Evolutionary conservation across 2,888 invertebrate species (phyloP), one percentile per base, ranked within the genome.

Genomic region (Agriotes lineatus): DNA sequence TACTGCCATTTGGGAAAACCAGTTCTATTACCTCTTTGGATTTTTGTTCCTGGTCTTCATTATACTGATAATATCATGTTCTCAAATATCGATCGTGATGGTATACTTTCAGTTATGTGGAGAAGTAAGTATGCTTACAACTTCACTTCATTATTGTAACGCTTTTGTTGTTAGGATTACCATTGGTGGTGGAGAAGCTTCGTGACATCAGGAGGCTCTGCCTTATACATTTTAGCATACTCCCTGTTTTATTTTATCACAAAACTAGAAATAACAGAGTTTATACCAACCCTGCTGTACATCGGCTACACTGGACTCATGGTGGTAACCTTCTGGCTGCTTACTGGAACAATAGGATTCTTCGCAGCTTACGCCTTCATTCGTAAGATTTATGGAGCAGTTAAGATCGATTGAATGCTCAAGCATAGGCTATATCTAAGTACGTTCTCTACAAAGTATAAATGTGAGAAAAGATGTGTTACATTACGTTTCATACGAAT

Each of bases 161-260:
- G 19, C 3, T 50, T 14, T 30, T 33, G 7, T 50, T 30, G 88
- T 89, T 83, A 97, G 96, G 97, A 98, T 84, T 98, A 99, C 84
- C 95, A 97, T 80, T 99, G 99, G 99, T 99, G 98, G 98, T 99
- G 99, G 99, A 89, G 97, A 81, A 96, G 97, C 81, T 96, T 98
- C 80, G 89, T 97, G 67, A 94, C 97, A 0, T 97, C 97, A 30
- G 98, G 98, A 58, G 97, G 98, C 48, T 97, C 97, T 39, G 96
- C 98, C 35, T 89, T 97, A 14, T 98, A 98, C 84, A 95, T 98
- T 77, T 88, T 96, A 77, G 93, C 94, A 66, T 99, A 99, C 84
- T 96, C 98, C 20, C 88, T 98, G 81, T 99, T 97, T 87, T 99
- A 98, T 84, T 98, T 98, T 85, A 90, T 96, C 81, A 96, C 96